A percentile compares a stretch with the other conserved stretches of the same genome.
phyloP scores from a whole-genome alignment of 2,797 vertebrate genomes.

The Muscicapa striata region DNA sequence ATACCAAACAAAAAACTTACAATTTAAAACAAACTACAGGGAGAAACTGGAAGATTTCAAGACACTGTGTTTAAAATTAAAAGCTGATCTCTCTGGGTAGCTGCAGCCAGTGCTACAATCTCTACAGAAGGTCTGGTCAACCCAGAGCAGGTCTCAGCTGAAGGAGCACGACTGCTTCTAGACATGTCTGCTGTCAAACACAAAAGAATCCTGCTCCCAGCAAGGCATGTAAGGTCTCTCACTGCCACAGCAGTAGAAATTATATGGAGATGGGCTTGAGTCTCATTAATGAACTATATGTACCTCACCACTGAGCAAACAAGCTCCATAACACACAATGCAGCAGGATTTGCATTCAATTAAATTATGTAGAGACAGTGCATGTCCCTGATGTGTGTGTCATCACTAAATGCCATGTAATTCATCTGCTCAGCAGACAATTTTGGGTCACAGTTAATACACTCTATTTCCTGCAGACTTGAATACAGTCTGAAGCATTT shows the following conservation, averaged over 20 bases:
- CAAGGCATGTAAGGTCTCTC: accelerated
- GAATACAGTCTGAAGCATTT: neutral
- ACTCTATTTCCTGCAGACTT: neutral
- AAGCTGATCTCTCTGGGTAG: neutral
- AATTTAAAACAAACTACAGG: neutral
- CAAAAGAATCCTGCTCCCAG: neutral
- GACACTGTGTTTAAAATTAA: neutral
- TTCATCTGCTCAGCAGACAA: neutral
- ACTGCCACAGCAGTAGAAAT: neutral
- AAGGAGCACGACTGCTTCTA: neutral
- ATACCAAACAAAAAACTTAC: neutral
- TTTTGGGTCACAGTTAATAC: neutral
- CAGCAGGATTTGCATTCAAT: neutral
- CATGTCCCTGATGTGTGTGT: accelerated
- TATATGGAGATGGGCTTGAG: neutral
- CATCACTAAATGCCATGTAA: neutral
- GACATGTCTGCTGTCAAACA: neutral
- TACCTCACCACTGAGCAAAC: neutral
- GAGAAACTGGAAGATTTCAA: neutral
- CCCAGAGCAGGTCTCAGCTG: neutral
- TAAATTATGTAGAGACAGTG: neutral
- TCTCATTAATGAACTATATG: neutral
- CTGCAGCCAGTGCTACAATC: neutral
- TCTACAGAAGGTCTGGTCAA: neutral
- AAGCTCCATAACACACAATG: accelerated